phyloP scores from a whole-genome alignment of 2,113 vertebrate species.

The Dasyprocta punctata region DNA sequence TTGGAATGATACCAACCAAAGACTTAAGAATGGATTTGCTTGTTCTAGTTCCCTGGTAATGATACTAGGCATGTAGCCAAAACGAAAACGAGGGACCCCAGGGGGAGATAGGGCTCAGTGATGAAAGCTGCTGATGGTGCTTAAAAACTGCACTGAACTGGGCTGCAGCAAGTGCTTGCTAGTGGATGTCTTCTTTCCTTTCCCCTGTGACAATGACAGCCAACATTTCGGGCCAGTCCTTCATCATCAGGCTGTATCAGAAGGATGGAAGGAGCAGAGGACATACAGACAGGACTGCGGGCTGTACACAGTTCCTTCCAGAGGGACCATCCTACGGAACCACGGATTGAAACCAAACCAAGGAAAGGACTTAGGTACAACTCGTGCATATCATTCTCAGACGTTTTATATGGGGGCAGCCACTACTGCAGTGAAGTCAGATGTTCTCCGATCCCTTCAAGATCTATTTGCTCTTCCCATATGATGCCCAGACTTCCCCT shows the following conservation, averaged over 20 bases:
- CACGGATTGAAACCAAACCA: background rate
- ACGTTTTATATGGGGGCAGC: background rate
- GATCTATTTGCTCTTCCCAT: background rate
- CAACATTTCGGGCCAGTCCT: background rate
- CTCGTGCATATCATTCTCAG: background rate
- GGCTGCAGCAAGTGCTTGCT: background rate
- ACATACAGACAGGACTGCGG: background rate
- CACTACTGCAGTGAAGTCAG: background rate
- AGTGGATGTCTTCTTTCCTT: background rate
- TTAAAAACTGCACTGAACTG: background rate
- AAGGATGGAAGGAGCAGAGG: background rate
- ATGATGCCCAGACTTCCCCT: background rate
- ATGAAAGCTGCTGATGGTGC: background rate
- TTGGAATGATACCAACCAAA: background rate
- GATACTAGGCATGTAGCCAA: background rate
- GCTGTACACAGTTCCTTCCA: background rate
- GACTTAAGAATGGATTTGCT: background rate
- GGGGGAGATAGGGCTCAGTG: background rate
- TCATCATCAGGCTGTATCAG: background rate
- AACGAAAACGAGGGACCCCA: background rate
- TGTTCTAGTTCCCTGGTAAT: background rate
- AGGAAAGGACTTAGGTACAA: background rate
- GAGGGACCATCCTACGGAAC: background rate
- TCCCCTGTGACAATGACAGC: background rate
- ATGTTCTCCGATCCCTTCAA: background rate